Conservation (phyloP, 1,140 invertebrate species). For the Venustaconcha ellipsiformis region DNA sequence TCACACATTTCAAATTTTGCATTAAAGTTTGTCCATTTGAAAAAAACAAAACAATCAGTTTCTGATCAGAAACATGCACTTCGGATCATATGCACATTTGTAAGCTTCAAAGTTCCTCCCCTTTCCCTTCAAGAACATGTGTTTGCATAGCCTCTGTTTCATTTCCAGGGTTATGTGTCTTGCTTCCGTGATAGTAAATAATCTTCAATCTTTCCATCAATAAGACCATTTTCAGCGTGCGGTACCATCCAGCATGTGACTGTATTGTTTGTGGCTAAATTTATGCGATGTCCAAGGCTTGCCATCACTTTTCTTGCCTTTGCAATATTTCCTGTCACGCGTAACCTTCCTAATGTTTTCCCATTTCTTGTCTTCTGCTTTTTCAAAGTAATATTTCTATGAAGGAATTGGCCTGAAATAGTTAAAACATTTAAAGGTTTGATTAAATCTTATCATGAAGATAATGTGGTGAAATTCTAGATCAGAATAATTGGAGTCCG, state of each 20-base stretch:
- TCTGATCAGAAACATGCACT: no score
- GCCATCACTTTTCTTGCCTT: constrained; percentile 30
- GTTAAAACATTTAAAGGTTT: neutral
- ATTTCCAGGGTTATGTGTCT: no score
- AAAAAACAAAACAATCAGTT: no score
- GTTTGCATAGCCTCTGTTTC: no score
- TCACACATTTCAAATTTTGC: no score
- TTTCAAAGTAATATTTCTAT: constrained; percentile 26
- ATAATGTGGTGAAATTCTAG: no score
- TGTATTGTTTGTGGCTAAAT: constrained; percentile 22
- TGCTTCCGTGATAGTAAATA: constrained; percentile 19
- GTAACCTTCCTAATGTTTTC: constrained; percentile 24
- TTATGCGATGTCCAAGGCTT: constrained; percentile 27
- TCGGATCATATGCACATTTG: no score
- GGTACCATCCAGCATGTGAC: constrained; percentile 33
- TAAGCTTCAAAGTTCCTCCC: no score
- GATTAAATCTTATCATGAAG: no score
- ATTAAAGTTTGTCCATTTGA: no score
- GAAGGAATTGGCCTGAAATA: constrained; percentile 26
- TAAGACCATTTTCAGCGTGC: constrained; percentile 21
- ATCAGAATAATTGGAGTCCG: no score
- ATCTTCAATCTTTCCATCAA: constrained; percentile 30
- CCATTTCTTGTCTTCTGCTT: constrained; percentile 32
- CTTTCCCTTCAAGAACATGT: no score
- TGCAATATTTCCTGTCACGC: constrained; percentile 23